Evolutionary conservation across 2,113 vertebrate species (phyloP), one percentile per base, ranked within the genome.

Genomic region (Lepisosteus osseus): DNA sequence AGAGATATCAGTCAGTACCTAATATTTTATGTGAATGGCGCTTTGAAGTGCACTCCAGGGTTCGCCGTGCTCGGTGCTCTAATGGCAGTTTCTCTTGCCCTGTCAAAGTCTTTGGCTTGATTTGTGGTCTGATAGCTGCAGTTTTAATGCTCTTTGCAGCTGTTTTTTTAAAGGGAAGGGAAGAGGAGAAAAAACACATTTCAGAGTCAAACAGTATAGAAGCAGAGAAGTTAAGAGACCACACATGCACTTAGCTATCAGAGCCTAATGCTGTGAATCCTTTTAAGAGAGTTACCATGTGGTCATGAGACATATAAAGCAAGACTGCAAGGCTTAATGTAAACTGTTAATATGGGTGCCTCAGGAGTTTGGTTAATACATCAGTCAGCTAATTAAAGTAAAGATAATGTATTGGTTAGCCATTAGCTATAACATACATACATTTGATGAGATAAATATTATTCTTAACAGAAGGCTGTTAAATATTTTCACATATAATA

Each of bases 71-170:
- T 5, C 5, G 47, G 5, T 51, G 47, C 56, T 59, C 12, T 59
- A 59, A 59, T 59, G 56, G 56, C n/a, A 11, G 56, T 59, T 59
- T 14, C 13, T 59, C n/a, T 3, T 59, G 56, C 56, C 56, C 56
- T 59, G 56, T 59, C 56, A 12, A 8, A 59, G 56, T 59, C n/a
- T 59, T 13, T 59, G 7, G n/a, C 13, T 11, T 59, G 56, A 59
- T 59, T 59, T 59, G 56, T 59, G 56, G n/a, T 59, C 1, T 59
- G 56, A 59, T 59, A n/a, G 56, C 56, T 59, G 56, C 56, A 59
- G n/a, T 59, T 59, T 59, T 59, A 59, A 59, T 59, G 56, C 12
- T 59, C n/a, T 14, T n/a, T 14, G 56, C 56, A 59, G 56, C 56
- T 59, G 56, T 12, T 51, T 5, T 5, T 5, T 5, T 6, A 51